Evolutionary conservation across 2,797 vertebrate genomes (phyloP).

Genomic region (Thalassophryne amazonica): DNA sequence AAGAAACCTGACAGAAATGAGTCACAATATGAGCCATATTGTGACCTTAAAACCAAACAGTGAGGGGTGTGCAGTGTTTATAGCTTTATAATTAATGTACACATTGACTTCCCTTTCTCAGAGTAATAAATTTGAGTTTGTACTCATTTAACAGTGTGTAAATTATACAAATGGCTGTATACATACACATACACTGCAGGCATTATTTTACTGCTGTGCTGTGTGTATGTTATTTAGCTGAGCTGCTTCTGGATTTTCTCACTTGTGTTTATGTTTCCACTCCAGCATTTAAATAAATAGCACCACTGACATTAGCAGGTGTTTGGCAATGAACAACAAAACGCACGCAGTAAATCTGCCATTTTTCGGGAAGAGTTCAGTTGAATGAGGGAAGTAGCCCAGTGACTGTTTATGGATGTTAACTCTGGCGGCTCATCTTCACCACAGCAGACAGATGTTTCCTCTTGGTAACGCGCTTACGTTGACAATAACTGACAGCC

Average conservation of each 20-base stretch:
- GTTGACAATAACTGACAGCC: neutral
- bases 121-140: too few relatives aligned
- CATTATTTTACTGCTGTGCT: neutral
- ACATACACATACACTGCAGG: neutral
- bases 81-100: too few relatives aligned
- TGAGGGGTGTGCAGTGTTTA: too few relatives aligned
- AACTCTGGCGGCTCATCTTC: slow-evolving; percentile 1
- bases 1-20: too few relatives aligned
- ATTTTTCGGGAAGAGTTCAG: slow-evolving; percentile 6
- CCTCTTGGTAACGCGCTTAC: slow-evolving; percentile 50
- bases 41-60: too few relatives aligned
- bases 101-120: too few relatives aligned
- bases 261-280: neutral
- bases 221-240: neutral
- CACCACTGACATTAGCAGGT: neutral
- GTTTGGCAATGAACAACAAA: neutral
- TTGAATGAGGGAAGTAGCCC: slow-evolving; percentile 31
- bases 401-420: slow-evolving; percentile 5
- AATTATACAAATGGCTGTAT: too few relatives aligned
- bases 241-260: neutral
- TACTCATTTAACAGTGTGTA: too few relatives aligned
- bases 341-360: neutral
- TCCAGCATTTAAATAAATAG: neutral
- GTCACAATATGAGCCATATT: too few relatives aligned
- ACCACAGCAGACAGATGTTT: slow-evolving; percentile 44